Base-by-base conservation (phyloP, 2,113 vertebrate species). In the Boulengeromyrus knoepffleri region DNA sequence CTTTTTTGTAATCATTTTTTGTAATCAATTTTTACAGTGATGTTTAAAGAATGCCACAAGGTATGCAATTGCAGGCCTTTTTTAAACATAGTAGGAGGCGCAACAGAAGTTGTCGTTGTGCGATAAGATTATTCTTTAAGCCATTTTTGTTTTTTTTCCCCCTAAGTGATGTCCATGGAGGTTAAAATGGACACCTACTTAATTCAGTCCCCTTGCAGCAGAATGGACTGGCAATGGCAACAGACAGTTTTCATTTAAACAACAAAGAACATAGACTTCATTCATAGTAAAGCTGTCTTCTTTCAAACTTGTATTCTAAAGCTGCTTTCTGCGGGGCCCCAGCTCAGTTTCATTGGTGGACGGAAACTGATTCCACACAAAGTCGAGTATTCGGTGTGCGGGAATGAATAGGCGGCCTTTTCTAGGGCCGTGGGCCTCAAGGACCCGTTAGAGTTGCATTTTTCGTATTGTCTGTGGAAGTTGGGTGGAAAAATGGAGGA, bases 171-270 rank as follows among this genome's bases (percentile, higher is more conserved):
- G 94, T 52, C 92, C 95, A 97, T 97, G 97, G 96, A 97, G 96
- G 96, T 92, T 96, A 95, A 97, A 97, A 97, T 97, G 97, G 96
- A 97, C 97, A 97, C 96, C 96, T 96, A 97, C 96, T 97, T 98
- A 97, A 97, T 97, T 95, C 96, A 96, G 95, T 96, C 96, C 87
- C 96, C 95, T 95, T 93, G 93, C 94, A 31, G 90, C 96, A 96
- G 95, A 96, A 95, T 95, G 95, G 96, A 95, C 95, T 96, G 96
- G 92, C 96, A 95, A 95, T 94, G 94, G 96, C 96, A 97, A 97
- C 97, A 98, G 97, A 98, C 97, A 99, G 96, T 97, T 96, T 96
- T 97, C 97, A 98, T 98, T 98, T 98, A 98, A 99, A 98, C 96
- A 97, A 99, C 98, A 98, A 98, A 97, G 97, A 96, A 96, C 95